Evolutionary conservation across 2,888 invertebrate genomes (phyloP).

Genomic region (Drosophila mayaguana): DNA sequence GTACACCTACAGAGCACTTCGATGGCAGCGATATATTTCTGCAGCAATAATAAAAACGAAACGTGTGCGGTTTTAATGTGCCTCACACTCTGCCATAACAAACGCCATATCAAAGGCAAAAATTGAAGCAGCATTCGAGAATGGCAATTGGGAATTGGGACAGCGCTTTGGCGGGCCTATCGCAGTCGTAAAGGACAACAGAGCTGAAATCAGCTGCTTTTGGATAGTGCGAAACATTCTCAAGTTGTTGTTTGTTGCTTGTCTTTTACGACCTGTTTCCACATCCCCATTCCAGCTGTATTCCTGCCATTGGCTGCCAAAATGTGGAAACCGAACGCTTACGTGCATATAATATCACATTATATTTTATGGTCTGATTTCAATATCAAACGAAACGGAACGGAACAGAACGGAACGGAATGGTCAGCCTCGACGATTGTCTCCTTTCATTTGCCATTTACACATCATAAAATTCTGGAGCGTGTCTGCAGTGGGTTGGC

Average conservation of each 20-base stretch:
- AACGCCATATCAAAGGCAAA: conserved; percentile 18
- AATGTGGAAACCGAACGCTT: conserved; percentile 33
- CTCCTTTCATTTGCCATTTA: conserved; percentile 65
- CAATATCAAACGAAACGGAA: conserved; percentile 31
- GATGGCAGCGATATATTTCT: conserved; percentile 40
- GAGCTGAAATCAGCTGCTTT: conserved; percentile 20
- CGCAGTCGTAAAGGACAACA: conserved; percentile 47
- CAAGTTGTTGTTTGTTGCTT: conserved; percentile 41
- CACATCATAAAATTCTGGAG: conserved; percentile 63
- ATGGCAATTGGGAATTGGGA: not conserved
- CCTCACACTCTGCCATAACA: conserved; percentile 25
- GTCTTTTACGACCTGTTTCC: conserved; percentile 61
- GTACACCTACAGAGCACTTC: conserved; percentile 27
- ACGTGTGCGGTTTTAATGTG: conserved; percentile 69
- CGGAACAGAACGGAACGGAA: not conserved
- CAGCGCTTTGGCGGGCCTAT: conserved; percentile 26
- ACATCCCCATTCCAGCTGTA: not conserved
- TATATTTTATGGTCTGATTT: conserved; percentile 55
- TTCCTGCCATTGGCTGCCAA: conserved; percentile 22
- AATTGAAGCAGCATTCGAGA: not conserved
- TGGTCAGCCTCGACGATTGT: conserved; percentile 44
- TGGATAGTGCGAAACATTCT: conserved; percentile 48
- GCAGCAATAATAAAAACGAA: conserved; percentile 60
- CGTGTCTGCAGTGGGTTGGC: conserved; percentile 26
- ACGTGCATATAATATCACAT: conserved; percentile 53